phyloP scores from a whole-genome alignment of 2,888 invertebrate species.

The Scaptomyza reducta region DNA sequence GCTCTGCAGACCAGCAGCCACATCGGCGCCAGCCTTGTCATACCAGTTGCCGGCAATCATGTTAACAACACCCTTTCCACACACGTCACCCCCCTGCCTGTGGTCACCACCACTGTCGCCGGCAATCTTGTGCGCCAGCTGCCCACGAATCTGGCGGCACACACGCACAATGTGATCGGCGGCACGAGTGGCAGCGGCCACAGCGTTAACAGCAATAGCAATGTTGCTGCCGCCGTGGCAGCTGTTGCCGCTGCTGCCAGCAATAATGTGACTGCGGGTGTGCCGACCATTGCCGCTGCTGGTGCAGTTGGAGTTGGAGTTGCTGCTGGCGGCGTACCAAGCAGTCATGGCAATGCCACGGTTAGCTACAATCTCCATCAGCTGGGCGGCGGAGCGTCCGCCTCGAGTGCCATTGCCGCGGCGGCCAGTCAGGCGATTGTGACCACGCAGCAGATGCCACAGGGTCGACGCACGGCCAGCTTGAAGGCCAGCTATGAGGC shows the following conservation, averaged over 20 bases:
- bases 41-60: conserved; percentile 38
- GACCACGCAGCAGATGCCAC: conserved; percentile 98
- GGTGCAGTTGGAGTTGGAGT: conserved; percentile 3
- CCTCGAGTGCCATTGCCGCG: conserved; percentile 95
- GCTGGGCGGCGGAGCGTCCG: conserved; percentile 88
- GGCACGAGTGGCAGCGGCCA: conserved; percentile 14
- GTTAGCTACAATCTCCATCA: conserved; percentile 91
- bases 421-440: conserved; percentile 98
- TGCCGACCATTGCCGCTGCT: background rate
- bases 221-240: conserved; percentile 11
- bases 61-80: conserved; percentile 40
- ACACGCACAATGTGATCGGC: conserved; percentile 43
- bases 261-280: conserved; percentile 18
- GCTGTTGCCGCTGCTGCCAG: conserved; percentile 14
- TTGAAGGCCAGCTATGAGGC: conserved; percentile 98
- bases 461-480: conserved; percentile 96
- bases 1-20: conserved; percentile 1
- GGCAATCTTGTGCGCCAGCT: conserved; percentile 57
- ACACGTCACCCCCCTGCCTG: conserved; percentile 69
- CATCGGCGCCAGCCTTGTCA: conserved; percentile 13
- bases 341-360: conserved; percentile 43
- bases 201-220: background rate
- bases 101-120: conserved; percentile 23
- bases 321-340: conserved; percentile 2
- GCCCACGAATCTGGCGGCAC: conserved; percentile 46